Conservation (phyloP, 2,113 vertebrate genomes). For the Sylvilagus bachmani region DNA sequence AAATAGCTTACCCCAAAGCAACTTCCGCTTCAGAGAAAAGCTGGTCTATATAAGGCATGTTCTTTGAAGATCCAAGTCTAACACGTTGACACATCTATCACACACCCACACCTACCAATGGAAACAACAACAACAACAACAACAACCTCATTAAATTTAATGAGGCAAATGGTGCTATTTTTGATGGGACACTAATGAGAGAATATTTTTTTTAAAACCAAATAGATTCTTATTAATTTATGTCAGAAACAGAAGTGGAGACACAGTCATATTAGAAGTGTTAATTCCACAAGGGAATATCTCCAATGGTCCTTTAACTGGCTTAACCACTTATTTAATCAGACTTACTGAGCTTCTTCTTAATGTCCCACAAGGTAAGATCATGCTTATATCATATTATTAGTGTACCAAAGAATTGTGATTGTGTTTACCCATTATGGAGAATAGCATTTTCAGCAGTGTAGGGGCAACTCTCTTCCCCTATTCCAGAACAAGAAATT, state of each 20-base stretch:
- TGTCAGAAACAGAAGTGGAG: constrained; percentile 80
- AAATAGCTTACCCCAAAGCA: constrained; percentile 64
- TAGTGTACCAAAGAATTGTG: constrained; percentile 26
- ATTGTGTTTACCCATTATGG: background rate
- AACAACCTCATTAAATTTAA: constrained; percentile 86
- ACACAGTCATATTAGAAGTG: constrained; percentile 79
- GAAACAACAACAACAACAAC: constrained; percentile 82
- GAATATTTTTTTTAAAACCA: constrained; percentile 66
- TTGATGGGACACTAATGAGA: constrained; percentile 85
- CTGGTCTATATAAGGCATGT: constrained; percentile 46
- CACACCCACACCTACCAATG: constrained; percentile 80
- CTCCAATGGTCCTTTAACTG: constrained; percentile 72
- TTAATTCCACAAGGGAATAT: constrained; percentile 76
- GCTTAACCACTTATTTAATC: constrained; percentile 70
- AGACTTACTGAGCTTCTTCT: constrained; percentile 57
- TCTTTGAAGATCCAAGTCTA: constrained; percentile 76
- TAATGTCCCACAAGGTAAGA: constrained; percentile 55
- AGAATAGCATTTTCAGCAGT: background rate
- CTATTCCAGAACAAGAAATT: constrained; percentile 6
- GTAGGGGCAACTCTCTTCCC: background rate
- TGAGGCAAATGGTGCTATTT: constrained; percentile 83
- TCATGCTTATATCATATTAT: constrained; percentile 36
- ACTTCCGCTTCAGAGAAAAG: constrained; percentile 42
- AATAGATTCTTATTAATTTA: constrained; percentile 84
- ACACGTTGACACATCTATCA: constrained; percentile 80